phyloP scores from a whole-genome alignment of 2,113 vertebrate species.

The Phocoena phocoena region DNA sequence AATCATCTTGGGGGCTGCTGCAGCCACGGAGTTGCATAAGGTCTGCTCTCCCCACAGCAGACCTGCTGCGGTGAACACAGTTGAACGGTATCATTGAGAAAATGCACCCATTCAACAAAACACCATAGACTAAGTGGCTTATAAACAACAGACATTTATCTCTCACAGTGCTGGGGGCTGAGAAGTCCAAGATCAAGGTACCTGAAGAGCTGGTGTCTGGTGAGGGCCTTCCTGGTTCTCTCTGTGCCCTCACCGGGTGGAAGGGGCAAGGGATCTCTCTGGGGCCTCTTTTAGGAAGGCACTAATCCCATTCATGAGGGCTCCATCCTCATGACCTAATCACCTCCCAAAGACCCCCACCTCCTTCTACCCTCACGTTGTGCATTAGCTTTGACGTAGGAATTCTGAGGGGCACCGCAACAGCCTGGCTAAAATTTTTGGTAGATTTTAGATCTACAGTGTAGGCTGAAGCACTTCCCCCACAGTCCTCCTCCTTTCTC shows the following conservation, averaged over 20 bases:
- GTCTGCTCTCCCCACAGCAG: background rate
- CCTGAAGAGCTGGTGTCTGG: background rate
- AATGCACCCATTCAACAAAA: background rate
- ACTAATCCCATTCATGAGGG: background rate
- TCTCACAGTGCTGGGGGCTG: background rate
- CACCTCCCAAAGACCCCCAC: background rate
- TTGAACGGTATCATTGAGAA: background rate
- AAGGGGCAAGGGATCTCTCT: background rate
- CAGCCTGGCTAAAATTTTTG: too few relatives aligned
- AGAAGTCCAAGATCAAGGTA: background rate
- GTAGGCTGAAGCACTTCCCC: background rate
- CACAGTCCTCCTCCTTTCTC: background rate
- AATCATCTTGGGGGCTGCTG: background rate
- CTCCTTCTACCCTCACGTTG: background rate
- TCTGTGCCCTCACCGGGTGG: too few relatives aligned
- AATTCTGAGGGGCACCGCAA: too few relatives aligned
- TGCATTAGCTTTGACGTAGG: background rate
- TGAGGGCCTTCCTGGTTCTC: background rate
- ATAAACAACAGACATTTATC: background rate
- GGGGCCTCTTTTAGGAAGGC: background rate
- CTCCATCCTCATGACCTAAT: background rate
- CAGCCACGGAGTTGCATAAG: fast-evolving
- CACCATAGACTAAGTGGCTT: background rate
- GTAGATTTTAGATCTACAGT: background rate
- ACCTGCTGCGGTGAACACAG: background rate